phyloP scores from a whole-genome alignment of 2,888 invertebrate genomes.

The Papilio gigon region DNA sequence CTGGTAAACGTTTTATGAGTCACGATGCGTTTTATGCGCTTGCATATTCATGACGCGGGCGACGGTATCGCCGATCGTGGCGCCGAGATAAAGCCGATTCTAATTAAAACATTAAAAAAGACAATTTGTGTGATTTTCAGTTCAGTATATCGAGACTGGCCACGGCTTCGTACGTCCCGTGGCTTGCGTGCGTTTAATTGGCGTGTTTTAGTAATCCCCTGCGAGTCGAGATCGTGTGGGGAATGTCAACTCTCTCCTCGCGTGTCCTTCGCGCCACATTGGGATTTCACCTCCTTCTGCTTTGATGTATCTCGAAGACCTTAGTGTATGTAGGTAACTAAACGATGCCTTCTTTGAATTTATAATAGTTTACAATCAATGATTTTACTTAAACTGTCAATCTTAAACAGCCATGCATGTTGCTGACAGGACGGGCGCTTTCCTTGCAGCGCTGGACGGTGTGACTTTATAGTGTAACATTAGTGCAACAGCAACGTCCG shows the following conservation, averaged over 20 bases:
- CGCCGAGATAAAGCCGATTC: slow-evolving; percentile 56
- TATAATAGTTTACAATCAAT: not conserved
- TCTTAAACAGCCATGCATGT: not conserved
- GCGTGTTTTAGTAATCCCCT: slow-evolving; percentile 27
- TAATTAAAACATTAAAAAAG: slow-evolving; percentile 74
- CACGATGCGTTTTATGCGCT: slow-evolving; percentile 61
- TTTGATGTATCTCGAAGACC: slow-evolving; percentile 3
- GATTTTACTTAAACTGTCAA: not conserved
- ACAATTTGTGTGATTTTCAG: slow-evolving; percentile 64
- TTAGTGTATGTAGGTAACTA: not conserved
- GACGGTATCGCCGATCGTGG: slow-evolving; percentile 59
- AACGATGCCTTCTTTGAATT: not conserved
- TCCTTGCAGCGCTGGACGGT: not conserved
- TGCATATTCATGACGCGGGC: slow-evolving; percentile 64
- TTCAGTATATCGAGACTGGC: not conserved
- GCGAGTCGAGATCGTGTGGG: slow-evolving; percentile 46
- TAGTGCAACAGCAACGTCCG: slow-evolving; percentile 46
- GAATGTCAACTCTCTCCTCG: slow-evolving; percentile 40
- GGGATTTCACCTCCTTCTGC: slow-evolving; percentile 28
- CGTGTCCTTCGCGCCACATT: slow-evolving; percentile 27
- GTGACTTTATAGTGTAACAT: slow-evolving; percentile 22
- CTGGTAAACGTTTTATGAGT: slow-evolving; percentile 60
- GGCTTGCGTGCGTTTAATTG: slow-evolving; percentile 38
- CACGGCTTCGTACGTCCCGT: slow-evolving; percentile 15
- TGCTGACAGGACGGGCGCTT: not conserved